Conservation (phyloP, 92 coral and sea anemone genomes). For the Galaxea fascicularis region DNA sequence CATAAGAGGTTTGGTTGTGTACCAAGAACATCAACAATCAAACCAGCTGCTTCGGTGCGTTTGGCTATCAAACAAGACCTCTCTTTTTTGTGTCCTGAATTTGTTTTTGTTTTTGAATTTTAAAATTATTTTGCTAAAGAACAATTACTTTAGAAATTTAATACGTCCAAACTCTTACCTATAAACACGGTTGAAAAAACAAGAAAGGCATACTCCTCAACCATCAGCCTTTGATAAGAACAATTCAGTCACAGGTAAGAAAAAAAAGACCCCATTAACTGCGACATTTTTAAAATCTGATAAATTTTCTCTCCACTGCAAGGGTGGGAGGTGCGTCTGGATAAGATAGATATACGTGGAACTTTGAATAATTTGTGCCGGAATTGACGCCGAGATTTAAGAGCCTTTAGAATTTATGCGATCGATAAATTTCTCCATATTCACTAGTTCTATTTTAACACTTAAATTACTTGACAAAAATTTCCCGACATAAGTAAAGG, state of each 20-base stretch:
- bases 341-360: not conserved
- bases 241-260: not conserved
- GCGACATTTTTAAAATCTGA: not conserved
- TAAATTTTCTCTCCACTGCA: not conserved
- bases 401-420: not conserved
- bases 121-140: slow-evolving; percentile 7
- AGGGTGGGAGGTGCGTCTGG: slow-evolving; percentile 15
- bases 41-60: slow-evolving; percentile 14
- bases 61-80: slow-evolving; percentile 15
- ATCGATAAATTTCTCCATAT: not conserved
- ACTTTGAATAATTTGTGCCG: not conserved
- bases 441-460: not conserved
- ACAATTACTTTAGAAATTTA: slow-evolving; percentile 19
- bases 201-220: not conserved
- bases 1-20: not conserved
- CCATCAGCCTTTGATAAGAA: not conserved
- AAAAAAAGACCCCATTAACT: slow-evolving; percentile 5
- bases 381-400: not conserved
- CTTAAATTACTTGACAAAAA: not conserved
- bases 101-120: slow-evolving; percentile 12
- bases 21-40: not conserved
- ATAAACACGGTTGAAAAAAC: not conserved
- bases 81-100: not conserved
- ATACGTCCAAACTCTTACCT: not conserved
- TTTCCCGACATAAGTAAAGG: not conserved